Evolutionary conservation across 2,797 vertebrate species (phyloP).

Genomic region (Denticeps clupeoides): DNA sequence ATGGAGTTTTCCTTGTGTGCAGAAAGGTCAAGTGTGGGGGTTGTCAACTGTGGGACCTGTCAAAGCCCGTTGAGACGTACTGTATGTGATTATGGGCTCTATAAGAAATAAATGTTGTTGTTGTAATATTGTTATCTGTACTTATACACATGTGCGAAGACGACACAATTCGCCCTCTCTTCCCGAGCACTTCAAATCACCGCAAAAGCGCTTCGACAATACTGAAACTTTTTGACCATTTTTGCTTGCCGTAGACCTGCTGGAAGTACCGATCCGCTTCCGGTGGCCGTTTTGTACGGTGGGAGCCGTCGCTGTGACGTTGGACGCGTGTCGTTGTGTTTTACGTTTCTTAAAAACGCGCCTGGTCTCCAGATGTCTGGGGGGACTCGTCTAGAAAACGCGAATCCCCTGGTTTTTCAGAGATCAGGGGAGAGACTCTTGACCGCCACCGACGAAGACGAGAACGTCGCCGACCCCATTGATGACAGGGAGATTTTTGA

Average conservation of each 20-base stretch:
- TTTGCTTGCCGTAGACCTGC: neutral
- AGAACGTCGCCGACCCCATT: conserved; percentile 72
- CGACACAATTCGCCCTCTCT: neutral
- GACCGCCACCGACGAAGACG: conserved; percentile 73
- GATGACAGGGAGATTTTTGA: conserved; percentile 89
- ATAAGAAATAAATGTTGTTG: too few relatives aligned
- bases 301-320: neutral
- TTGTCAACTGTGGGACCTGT: too few relatives aligned
- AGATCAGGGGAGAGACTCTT: conserved; percentile 70
- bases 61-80: too few relatives aligned
- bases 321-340: neutral
- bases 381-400: conserved; percentile 68
- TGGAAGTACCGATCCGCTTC: neutral
- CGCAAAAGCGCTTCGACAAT: neutral
- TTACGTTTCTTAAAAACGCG: too few relatives aligned
- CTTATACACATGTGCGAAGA: too few relatives aligned
- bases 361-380: conserved; percentile 44
- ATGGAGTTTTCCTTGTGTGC: too few relatives aligned
- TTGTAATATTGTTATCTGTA: too few relatives aligned
- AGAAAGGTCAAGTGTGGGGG: too few relatives aligned
- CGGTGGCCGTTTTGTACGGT: neutral
- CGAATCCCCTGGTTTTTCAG: conserved; percentile 79
- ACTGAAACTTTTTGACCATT: neutral
- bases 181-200: neutral
- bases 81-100: too few relatives aligned